These are phyloP conservation scores for Phymanthus crucifer DNA, from an alignment of 92 coral and sea anemone genomes.

Conservation along the genomic window DNA sequence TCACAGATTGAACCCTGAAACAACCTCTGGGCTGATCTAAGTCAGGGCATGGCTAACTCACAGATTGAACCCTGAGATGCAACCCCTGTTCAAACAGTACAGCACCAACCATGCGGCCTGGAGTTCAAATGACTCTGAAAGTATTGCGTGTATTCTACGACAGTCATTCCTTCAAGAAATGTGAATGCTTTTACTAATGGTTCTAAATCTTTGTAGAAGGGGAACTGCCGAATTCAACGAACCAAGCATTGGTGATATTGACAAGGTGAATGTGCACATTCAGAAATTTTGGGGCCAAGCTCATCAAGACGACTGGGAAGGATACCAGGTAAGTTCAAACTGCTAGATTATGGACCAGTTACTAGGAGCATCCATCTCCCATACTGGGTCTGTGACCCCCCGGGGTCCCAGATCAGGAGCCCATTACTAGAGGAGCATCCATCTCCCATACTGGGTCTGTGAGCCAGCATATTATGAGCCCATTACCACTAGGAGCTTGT, in stretches of 20 bases:
- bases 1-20: too few relatives aligned
- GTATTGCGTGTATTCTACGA: too few relatives aligned
- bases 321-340: neutral
- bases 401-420: neutral
- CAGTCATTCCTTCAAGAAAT: too few relatives aligned
- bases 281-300: neutral
- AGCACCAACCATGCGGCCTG: too few relatives aligned
- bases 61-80: too few relatives aligned
- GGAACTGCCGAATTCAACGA: neutral
- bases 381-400: neutral
- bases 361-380: neutral
- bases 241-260: neutral
- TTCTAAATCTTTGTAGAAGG: neutral
- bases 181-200: neutral
- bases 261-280: neutral
- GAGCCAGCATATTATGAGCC: neutral
- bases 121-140: too few relatives aligned
- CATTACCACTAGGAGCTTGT: neutral
- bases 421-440: neutral
- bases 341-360: neutral
- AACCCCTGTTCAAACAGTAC: too few relatives aligned
- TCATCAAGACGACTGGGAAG: neutral
- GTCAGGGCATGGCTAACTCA: too few relatives aligned
- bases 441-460: constrained; percentile 1
- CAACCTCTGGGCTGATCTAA: too few relatives aligned